phyloP scores from a whole-genome alignment of 1,140 invertebrate genomes.

The Drosophila malerkotliana region DNA sequence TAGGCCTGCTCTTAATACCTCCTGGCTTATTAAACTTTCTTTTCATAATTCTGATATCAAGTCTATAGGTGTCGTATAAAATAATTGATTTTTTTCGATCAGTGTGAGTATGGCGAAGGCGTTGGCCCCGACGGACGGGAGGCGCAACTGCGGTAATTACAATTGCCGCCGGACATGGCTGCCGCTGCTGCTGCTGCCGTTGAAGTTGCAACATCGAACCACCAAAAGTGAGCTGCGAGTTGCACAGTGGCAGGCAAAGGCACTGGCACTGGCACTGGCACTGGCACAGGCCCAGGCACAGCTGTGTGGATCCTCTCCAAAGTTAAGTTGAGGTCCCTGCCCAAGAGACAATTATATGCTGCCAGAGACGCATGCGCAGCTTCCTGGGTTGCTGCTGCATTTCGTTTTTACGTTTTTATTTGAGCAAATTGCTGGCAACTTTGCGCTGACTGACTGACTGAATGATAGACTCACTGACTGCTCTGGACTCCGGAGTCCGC shows the following conservation, averaged over 20 bases:
- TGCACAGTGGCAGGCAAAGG: conserved; percentile 53
- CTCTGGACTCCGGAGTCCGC: conserved; percentile 21
- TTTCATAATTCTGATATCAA: no score
- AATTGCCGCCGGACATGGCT: conserved; percentile 79
- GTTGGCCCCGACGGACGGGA: conserved; percentile 77
- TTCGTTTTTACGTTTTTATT: conserved; percentile 81
- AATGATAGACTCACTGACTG: conserved; percentile 80
- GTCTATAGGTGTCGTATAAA: background rate
- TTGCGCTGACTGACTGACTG: conserved; percentile 76
- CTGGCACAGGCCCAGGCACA: conserved; percentile 56
- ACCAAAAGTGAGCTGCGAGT: conserved; percentile 29
- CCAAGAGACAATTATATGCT: conserved; percentile 80
- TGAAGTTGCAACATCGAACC: conserved; percentile 22
- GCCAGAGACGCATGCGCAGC: conserved; percentile 76
- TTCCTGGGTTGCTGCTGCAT: conserved; percentile 64
- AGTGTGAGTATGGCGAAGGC: conserved; percentile 63
- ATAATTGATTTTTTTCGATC: conserved; percentile 12
- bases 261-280: no score
- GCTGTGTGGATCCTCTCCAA: conserved; percentile 55
- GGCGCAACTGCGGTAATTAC: conserved; percentile 82
- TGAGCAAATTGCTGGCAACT: conserved; percentile 80
- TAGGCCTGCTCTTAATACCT: background rate
- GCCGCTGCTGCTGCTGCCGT: conserved; percentile 30
- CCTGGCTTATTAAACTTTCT: no score
- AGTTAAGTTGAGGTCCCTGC: conserved; percentile 41